phyloP scores from a whole-genome alignment of 1,140 invertebrate species.

The Drosophila neocordata region DNA sequence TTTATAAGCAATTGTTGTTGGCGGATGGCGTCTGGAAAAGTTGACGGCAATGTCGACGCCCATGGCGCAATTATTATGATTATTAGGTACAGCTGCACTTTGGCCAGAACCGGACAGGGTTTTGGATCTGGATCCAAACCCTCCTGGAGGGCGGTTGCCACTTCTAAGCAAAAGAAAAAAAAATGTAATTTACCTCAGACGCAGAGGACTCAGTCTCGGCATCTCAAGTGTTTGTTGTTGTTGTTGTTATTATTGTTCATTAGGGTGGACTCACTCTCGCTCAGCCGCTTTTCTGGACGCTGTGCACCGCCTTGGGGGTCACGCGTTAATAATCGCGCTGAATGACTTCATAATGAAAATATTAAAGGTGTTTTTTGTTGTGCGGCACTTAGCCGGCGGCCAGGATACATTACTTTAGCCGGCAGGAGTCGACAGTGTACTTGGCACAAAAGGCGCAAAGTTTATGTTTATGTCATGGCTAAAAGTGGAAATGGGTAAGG shows the following conservation, averaged over 20 bases:
- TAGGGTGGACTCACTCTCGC: constrained; percentile 45
- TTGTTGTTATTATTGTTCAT: constrained; percentile 63
- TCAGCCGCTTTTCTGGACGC: constrained; percentile 35
- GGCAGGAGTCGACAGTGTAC: constrained; percentile 32
- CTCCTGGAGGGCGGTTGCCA: constrained; percentile 54
- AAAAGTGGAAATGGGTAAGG: constrained; percentile 17
- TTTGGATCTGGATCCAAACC: constrained; percentile 15
- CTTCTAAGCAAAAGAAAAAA: constrained; percentile 79
- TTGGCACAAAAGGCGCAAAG: constrained; percentile 73
- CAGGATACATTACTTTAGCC: constrained; percentile 59
- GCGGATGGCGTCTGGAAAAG: constrained; percentile 70
- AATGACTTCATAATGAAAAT: constrained; percentile 82
- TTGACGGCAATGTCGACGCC: constrained; percentile 72
- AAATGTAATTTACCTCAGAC: constrained; percentile 76
- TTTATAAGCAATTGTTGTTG: constrained; percentile 79
- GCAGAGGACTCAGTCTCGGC: constrained; percentile 5
- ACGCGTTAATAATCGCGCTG: constrained; percentile 78
- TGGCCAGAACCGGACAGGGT: constrained; percentile 28
- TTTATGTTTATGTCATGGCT: constrained; percentile 77
- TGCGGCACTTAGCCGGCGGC: constrained; percentile 54
- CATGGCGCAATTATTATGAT: constrained; percentile 81
- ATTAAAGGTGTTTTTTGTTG: constrained; percentile 78
- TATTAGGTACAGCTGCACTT: constrained; percentile 80
- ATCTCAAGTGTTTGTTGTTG: constrained; percentile 26
- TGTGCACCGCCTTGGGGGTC: constrained; percentile 72